phyloP scores from a whole-genome alignment of 2,888 invertebrate species.

The Drosophila stalkeri region DNA sequence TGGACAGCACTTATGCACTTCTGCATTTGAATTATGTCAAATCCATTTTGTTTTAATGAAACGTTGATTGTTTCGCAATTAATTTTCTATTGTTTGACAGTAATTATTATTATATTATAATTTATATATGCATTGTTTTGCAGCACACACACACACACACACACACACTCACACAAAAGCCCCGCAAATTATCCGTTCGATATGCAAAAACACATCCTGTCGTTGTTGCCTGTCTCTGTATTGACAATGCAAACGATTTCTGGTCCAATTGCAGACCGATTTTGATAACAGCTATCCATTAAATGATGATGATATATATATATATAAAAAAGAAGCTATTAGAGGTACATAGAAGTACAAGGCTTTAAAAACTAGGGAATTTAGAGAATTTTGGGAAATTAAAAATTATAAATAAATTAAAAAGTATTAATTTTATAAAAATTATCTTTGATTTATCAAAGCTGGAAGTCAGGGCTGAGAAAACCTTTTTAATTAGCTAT shows the following conservation, averaged over 20 bases:
- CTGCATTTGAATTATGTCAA: slow-evolving; percentile 85
- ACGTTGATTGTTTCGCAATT: slow-evolving; percentile 80
- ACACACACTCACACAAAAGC: slow-evolving; percentile 31
- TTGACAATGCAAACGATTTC: slow-evolving; percentile 36
- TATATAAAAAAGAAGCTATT: no score
- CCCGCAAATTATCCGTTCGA: slow-evolving; percentile 39
- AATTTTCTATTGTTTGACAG: slow-evolving; percentile 80
- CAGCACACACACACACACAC: slow-evolving; percentile 36
- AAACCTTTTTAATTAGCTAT: no score
- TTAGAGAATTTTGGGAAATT: no score
- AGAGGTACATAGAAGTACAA: no score
- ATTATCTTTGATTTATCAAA: no score
- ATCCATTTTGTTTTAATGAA: slow-evolving; percentile 83
- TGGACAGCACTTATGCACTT: slow-evolving; percentile 75
- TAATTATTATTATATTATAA: slow-evolving; percentile 80
- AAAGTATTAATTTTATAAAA: no score
- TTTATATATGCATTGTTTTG: slow-evolving; percentile 68
- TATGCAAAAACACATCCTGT: slow-evolving; percentile 44
- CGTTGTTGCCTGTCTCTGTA: slow-evolving; percentile 17
- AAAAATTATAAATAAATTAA: no score
- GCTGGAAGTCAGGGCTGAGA: no score
- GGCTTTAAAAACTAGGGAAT: not conserved
- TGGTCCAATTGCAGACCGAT: slow-evolving; percentile 12
- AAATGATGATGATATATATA: no score
- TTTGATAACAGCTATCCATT: slow-evolving; percentile 20